Percentiles rank a stretch among this genome's conserved stretches.
phyloP scores from a whole-genome alignment of 2,888 invertebrate genomes.

The Tenthredo livida region DNA sequence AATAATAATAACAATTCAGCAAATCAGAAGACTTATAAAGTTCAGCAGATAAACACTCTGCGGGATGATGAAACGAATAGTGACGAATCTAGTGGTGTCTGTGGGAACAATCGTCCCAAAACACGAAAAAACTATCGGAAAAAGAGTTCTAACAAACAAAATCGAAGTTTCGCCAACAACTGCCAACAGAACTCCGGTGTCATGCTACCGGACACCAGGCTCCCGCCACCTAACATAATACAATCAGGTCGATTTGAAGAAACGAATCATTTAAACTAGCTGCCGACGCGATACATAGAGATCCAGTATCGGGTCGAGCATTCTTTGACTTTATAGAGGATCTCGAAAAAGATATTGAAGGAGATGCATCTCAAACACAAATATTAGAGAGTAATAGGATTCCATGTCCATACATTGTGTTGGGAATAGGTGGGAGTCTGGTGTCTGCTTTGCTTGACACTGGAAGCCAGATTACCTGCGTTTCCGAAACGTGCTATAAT shows the following conservation, averaged over 20 bases:
- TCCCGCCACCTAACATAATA: too few species aligned
- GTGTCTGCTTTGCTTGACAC: constrained; percentile 53
- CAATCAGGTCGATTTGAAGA: not conserved
- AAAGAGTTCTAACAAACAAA: not conserved
- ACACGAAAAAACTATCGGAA: not conserved
- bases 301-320: constrained; percentile 40
- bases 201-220: too few species aligned
- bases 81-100: not conserved
- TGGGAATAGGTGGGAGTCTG: not conserved
- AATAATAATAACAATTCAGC: too few species aligned
- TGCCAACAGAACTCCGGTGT: too few species aligned
- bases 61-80: too few species aligned
- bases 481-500: too few species aligned
- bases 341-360: constrained; percentile 16
- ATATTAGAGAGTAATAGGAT: not conserved
- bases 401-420: not conserved
- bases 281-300: not conserved
- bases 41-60: not conserved
- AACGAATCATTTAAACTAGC: constrained; percentile 30
- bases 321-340: constrained; percentile 52
- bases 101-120: not conserved
- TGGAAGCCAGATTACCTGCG: too few species aligned
- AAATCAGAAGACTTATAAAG: not conserved
- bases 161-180: too few species aligned
- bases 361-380: not conserved